These are phyloP conservation scores for Benitochromis conjunctus DNA, from an alignment of 2,113 vertebrate species.

Conservation along the genomic window DNA sequence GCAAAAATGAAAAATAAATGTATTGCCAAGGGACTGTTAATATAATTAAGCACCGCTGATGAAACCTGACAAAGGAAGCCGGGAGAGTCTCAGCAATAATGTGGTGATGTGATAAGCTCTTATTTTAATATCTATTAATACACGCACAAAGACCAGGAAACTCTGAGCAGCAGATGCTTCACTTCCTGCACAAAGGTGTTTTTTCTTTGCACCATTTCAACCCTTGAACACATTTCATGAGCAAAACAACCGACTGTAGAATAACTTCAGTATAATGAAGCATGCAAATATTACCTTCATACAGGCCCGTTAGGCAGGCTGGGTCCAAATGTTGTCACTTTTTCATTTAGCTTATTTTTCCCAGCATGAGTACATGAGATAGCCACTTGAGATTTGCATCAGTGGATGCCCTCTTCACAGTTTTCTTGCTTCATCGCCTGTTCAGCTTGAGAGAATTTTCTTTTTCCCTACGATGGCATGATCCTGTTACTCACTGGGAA, in stretches of 20 bases:
- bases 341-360: not conserved
- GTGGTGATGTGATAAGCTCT: not conserved
- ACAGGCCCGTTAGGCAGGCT: accelerated
- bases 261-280: accelerated
- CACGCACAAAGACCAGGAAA: not conserved
- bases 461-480: accelerated
- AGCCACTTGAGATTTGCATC: not conserved
- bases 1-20: too few species aligned
- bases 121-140: not conserved
- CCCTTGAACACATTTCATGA: not conserved
- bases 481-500: not conserved
- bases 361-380: not conserved
- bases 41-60: too few species aligned
- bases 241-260: not conserved
- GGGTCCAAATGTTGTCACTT: not conserved
- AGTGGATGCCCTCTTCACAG: not conserved
- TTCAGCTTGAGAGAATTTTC: not conserved
- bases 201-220: not conserved
- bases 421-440: accelerated
- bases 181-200: not conserved
- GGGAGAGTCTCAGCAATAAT: not conserved
- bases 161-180: too few species aligned
- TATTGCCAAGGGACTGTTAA: too few species aligned
- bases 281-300: not conserved
- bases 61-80: not conserved